Base-by-base conservation (phyloP, 2,888 invertebrate genomes). In the Bugulina stolonifera region DNA sequence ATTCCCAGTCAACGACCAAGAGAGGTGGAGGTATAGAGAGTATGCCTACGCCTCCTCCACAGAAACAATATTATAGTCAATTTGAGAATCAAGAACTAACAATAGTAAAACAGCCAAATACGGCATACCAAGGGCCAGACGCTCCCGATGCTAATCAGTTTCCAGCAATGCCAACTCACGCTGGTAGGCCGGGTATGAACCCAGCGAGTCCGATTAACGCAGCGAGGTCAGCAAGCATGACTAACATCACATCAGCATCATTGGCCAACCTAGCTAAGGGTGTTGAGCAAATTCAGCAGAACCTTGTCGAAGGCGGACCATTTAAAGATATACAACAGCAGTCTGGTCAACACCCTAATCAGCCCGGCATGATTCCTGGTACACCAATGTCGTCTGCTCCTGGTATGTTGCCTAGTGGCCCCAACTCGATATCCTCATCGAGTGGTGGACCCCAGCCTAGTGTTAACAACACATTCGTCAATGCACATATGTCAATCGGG, bases 31-130 rank as follows among this genome's bases (percentile, higher is more conserved):
- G 80, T 43, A 81, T 79, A 23, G 81, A 82, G 72, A 81, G 82
- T 78, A 82, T 82, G 74, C 76, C 95, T 80, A 94, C 95, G 77
- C 94, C 94, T 76, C 95, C 95, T 73, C 94, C 94, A 86, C 94
- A 94, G 88, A 94, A 95, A 83, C 93, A 93, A 79, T 95, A 94
- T 87, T 89, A 94, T 81, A 94, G 93, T 87, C 91, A 93, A 79
- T 94, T 95, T 85, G 94, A 95, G 88, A 94, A 94, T 75, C 94
- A 95, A 88, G 95, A 95, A 86, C 87, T 95, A 81, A 94, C 94
- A 78, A 95, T 95, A 86, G 94, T 94, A 83, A 94, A 94, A 85
- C 94, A 95, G 86, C 64, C 64, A 14, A 64, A 64, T n/a, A 32
- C 64, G 14, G 64, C 64, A 14, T 64, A 64, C 32, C 64, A 64